Conservation (phyloP, 2,113 vertebrate genomes). For the Corvus moneduloides region DNA sequence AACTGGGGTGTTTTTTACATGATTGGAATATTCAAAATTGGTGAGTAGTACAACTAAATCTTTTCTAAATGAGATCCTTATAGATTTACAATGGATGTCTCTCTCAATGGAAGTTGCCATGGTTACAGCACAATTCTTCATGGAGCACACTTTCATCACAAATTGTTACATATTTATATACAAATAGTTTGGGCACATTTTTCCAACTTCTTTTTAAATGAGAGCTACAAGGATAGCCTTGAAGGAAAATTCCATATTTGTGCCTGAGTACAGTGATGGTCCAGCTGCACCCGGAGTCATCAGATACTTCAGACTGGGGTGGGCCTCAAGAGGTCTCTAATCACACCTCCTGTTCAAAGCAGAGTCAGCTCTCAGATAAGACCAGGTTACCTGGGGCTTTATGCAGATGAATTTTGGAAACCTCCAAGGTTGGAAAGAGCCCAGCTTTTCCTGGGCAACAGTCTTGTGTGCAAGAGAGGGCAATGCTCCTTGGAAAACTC, state of each 20-base stretch:
- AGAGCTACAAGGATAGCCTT: background rate
- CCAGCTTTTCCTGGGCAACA: background rate
- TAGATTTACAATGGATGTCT: constrained; percentile 25
- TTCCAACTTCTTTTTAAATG: background rate
- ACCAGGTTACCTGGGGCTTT: background rate
- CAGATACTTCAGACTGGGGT: background rate
- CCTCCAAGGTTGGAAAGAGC: background rate
- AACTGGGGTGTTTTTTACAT: background rate
- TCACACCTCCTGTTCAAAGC: background rate
- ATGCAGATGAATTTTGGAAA: background rate
- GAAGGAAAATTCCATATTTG: background rate
- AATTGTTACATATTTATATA: constrained; percentile 27
- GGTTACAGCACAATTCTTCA: constrained; percentile 32
- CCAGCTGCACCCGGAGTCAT: background rate
- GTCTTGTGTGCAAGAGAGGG: background rate
- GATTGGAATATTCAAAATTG: constrained; percentile 33
- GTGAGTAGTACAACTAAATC: background rate
- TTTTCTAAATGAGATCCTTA: constrained; percentile 8
- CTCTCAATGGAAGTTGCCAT: constrained; percentile 37
- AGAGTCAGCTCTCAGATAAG: background rate
- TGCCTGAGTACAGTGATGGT: background rate
- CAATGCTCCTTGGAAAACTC: background rate
- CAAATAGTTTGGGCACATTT: background rate
- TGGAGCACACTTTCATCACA: background rate
- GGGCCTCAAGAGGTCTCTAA: background rate